Evolutionary conservation across 2,888 invertebrate species (phyloP).

Genomic region (Lasioglossum leucozonium): DNA sequence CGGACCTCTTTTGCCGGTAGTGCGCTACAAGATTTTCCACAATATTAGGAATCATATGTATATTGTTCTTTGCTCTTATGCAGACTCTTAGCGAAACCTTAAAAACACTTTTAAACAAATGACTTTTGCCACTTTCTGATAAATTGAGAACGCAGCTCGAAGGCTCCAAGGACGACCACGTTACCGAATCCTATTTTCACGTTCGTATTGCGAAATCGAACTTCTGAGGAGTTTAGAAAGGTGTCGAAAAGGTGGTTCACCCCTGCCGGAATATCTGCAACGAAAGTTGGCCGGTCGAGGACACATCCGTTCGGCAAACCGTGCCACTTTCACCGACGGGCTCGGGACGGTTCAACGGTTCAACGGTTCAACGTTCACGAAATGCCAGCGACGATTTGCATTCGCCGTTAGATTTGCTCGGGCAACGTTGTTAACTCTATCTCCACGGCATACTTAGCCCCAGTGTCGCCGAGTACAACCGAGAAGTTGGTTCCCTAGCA

Average conservation of each 20-base stretch:
- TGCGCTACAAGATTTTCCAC: no score
- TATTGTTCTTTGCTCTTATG: no score
- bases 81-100: neutral
- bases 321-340: neutral
- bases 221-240: neutral
- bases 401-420: slow-evolving; percentile 10
- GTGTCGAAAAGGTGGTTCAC: slow-evolving; percentile 3
- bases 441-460: neutral
- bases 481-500: neutral
- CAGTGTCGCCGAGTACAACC: neutral
- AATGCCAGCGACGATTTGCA: slow-evolving; percentile 1
- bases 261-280: neutral
- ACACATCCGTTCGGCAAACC: neutral
- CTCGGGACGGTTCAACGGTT: neutral
- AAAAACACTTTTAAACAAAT: neutral
- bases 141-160: no score
- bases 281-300: neutral
- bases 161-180: neutral
- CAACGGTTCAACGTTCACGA: neutral
- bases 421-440: neutral
- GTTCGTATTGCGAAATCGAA: neutral
- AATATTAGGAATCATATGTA: no score
- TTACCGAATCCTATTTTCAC: neutral
- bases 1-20: no score
- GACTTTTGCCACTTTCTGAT: no score